phyloP scores from a whole-genome alignment of 2,888 invertebrate genomes.

The Gastrophysa polygoni region DNA sequence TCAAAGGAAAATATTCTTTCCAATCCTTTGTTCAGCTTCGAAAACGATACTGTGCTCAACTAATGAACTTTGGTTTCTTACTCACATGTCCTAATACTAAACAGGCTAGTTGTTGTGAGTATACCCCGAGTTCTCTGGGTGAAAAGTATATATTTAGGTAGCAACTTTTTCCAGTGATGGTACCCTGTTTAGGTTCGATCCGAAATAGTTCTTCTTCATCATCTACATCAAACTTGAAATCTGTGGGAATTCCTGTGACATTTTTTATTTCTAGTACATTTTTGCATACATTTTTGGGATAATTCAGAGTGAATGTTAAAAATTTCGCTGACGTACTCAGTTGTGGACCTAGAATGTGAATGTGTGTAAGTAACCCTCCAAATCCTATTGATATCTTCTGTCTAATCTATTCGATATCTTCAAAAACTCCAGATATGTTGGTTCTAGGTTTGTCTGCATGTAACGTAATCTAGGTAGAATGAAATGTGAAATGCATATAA shows the following conservation, averaged over 20 bases:
- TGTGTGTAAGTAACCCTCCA: too few relatives aligned
- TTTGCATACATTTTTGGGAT: constrained; percentile 17
- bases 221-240: constrained; percentile 52
- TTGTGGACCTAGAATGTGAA: constrained; percentile 36
- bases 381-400: too few relatives aligned
- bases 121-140: constrained; percentile 47
- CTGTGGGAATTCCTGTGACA: constrained; percentile 46
- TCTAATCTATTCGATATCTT: too few relatives aligned
- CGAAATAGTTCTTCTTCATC: constrained; percentile 50
- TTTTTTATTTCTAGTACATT: constrained; percentile 53
- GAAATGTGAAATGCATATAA: too few relatives aligned
- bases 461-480: too few relatives aligned
- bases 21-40: too few relatives aligned
- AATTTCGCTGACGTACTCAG: constrained; percentile 32
- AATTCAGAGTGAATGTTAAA: constrained; percentile 32
- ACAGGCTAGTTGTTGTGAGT: constrained; percentile 49
- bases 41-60: neutral
- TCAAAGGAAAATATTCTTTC: too few relatives aligned
- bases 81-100: constrained; percentile 56
- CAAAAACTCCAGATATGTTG: too few relatives aligned
- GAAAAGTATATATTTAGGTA: constrained; percentile 51
- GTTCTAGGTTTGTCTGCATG: too few relatives aligned
- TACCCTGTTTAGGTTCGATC: constrained; percentile 48
- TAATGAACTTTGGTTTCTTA: constrained; percentile 16
- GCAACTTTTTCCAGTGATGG: constrained; percentile 45